Conservation (phyloP, 2,888 invertebrate genomes). For the Lochmaea capreae region DNA sequence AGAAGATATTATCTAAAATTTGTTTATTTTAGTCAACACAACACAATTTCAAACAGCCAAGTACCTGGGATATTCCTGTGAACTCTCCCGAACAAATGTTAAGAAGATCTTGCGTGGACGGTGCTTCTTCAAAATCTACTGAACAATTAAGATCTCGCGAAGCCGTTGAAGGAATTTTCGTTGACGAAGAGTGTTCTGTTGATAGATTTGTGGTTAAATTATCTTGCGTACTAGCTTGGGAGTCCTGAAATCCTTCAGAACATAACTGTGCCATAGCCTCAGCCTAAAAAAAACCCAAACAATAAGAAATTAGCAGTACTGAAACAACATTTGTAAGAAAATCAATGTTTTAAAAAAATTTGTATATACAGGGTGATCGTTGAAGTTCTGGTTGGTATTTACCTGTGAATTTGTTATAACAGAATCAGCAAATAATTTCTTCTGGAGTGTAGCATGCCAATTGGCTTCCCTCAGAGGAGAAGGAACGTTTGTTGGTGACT, state of each 20-base stretch:
- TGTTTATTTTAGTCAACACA: neutral
- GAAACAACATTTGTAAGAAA: no score
- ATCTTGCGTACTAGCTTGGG: constrained; percentile 29
- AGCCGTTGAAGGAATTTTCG: constrained; percentile 5
- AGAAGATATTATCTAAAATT: constrained; percentile 23
- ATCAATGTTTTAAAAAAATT: no score
- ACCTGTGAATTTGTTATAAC: constrained; percentile 60
- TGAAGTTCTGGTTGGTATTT: neutral
- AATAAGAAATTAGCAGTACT: no score
- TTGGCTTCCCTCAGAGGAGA: constrained; percentile 55
- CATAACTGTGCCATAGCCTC: constrained; percentile 70
- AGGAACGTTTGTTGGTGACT: constrained; percentile 47
- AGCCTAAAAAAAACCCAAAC: constrained; percentile 25
- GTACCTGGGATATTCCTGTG: constrained; percentile 48
- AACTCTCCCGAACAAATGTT: constrained; percentile 61
- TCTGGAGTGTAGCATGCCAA: constrained; percentile 56
- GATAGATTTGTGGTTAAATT: neutral
- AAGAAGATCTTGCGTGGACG: constrained; percentile 59
- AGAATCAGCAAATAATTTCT: constrained; percentile 63
- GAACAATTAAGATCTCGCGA: constrained; percentile 32
- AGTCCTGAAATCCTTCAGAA: constrained; percentile 63
- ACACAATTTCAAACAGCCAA: neutral
- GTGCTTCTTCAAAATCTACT: constrained; percentile 15
- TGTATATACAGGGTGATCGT: no score
- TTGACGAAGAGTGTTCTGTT: neutral